Percentiles rank a stretch among this genome's conserved stretches.
Conservation (phyloP, 2,888 invertebrate genomes). For the Axea sp. region DNA sequence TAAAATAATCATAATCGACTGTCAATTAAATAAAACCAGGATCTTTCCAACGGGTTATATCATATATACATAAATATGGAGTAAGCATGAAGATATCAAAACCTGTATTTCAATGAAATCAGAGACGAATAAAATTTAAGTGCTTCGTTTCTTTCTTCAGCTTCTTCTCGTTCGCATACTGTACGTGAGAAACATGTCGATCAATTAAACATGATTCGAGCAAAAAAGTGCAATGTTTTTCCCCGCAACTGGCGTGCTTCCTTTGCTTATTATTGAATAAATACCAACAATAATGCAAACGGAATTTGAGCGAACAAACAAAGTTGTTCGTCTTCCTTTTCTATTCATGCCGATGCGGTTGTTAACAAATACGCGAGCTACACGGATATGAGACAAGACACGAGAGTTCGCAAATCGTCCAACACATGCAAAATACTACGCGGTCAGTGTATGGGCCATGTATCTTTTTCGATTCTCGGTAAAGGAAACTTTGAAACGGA, state of each 20-base stretch:
- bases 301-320: too few relatives aligned
- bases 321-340: too few relatives aligned
- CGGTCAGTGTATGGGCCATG: neutral
- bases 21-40: constrained; percentile 24
- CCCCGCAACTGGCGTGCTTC: too few relatives aligned
- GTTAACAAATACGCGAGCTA: too few relatives aligned
- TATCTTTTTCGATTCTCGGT: neutral
- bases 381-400: too few relatives aligned
- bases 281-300: too few relatives aligned
- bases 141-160: constrained; percentile 5
- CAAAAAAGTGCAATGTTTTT: constrained; percentile 3
- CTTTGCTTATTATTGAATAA: too few relatives aligned
- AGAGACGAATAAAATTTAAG: constrained; percentile 14
- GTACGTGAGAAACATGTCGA: too few relatives aligned
- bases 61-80: constrained; percentile 37
- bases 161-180: neutral
- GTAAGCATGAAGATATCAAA: constrained; percentile 41
- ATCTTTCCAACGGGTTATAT: constrained; percentile 14
- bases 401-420: too few relatives aligned
- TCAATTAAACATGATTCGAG: constrained; percentile 37
- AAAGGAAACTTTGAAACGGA: neutral
- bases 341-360: too few relatives aligned
- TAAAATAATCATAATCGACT: constrained; percentile 38
- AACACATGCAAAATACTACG: neutral
- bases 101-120: constrained; percentile 39